Conservation (phyloP, 2,797 vertebrate genomes). For the Onychomys torridus region DNA sequence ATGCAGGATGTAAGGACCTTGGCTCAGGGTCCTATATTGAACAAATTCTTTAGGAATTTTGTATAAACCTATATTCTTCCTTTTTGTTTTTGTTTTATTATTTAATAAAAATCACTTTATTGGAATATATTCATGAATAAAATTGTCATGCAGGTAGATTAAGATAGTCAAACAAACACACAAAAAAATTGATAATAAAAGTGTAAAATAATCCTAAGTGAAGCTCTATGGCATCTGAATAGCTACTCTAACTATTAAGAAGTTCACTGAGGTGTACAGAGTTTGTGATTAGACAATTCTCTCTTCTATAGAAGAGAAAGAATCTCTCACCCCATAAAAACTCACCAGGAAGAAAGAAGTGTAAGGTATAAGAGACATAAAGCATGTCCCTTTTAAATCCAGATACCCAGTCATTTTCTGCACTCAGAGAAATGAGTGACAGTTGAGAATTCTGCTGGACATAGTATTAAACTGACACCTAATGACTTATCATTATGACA, state of each 20-base stretch:
- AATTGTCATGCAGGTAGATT: background rate
- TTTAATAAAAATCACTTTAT: background rate
- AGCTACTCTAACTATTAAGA: background rate
- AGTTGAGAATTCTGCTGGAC: background rate
- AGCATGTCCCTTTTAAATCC: background rate
- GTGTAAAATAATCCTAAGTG: background rate
- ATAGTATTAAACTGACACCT: background rate
- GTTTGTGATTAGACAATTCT: background rate
- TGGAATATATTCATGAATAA: background rate
- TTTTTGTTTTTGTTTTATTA: background rate
- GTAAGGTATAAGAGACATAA: background rate
- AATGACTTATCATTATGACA: background rate
- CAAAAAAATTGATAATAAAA: background rate
- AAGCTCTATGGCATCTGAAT: background rate
- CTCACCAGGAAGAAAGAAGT: background rate
- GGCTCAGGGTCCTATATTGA: background rate
- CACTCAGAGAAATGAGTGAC: background rate
- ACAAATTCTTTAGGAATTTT: background rate
- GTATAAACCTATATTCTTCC: background rate
- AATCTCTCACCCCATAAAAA: background rate
- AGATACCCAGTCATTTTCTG: background rate
- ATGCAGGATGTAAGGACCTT: background rate
- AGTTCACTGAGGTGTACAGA: background rate
- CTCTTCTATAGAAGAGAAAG: background rate
- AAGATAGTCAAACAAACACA: background rate